These are phyloP conservation scores for Bothrops jararaca DNA, from an alignment of 2,113 vertebrate genomes.

Conservation along the genomic window DNA sequence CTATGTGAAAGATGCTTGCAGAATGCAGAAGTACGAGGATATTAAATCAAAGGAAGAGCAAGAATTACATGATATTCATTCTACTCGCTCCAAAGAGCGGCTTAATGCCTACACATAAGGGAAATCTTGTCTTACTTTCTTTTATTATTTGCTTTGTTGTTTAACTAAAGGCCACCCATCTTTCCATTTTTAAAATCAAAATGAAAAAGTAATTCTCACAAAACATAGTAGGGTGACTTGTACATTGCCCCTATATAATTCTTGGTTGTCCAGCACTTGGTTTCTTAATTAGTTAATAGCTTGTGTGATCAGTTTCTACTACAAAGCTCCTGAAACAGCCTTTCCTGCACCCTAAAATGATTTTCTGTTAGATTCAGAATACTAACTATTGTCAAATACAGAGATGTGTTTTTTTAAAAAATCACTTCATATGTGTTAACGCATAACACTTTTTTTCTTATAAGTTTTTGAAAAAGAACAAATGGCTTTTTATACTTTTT, in stretches of 20 bases:
- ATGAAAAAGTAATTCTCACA: conserved; percentile 76
- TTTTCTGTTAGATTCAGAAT: conserved; percentile 64
- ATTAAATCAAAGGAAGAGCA: conserved; percentile 99
- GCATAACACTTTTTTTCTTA: conserved; percentile 78
- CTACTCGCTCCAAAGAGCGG: conserved; percentile 98
- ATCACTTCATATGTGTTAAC: conserved; percentile 71
- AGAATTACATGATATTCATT: conserved; percentile 98
- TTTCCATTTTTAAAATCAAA: conserved; percentile 68
- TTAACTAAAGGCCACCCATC: conserved; percentile 75
- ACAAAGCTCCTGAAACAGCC: conserved; percentile 72
- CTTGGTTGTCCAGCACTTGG: conserved; percentile 73
- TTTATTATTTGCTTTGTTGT: conserved; percentile 73
- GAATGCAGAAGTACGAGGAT: conserved; percentile 98
- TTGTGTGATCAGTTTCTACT: conserved; percentile 68
- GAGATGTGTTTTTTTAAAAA: conserved; percentile 73
- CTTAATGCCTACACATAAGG: conserved; percentile 98
- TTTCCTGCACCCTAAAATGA: conserved; percentile 63
- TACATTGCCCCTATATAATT: conserved; percentile 58
- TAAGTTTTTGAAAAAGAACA: conserved; percentile 74
- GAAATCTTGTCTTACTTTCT: conserved; percentile 48
- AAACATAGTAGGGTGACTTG: conserved; percentile 70
- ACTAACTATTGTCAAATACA: conserved; percentile 70
- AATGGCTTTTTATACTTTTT: conserved; percentile 84
- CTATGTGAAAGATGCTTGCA: conserved; percentile 97
- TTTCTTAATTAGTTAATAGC: conserved; percentile 70